Evolutionary conservation across 2,888 invertebrate species (phyloP).

Genomic region (Drosophila koepferae): DNA sequence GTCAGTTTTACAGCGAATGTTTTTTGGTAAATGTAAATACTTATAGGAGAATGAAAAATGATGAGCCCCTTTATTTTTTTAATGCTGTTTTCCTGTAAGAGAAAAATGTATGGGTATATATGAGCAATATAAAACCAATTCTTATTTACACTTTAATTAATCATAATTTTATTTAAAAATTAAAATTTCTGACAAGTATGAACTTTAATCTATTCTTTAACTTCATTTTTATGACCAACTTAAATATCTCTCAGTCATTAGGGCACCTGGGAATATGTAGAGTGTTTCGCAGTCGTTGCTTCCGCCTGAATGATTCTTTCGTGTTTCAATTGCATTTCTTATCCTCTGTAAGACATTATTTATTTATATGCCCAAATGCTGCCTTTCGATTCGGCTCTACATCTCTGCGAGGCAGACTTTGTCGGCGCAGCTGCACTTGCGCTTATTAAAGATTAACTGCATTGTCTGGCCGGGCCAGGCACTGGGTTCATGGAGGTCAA

Average conservation of each 20-base stretch:
- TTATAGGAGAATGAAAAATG: conserved; percentile 3
- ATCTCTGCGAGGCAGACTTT: conserved; percentile 28
- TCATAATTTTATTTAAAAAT: background rate
- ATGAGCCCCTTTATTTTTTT: background rate
- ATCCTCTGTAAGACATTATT: conserved; percentile 49
- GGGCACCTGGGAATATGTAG: background rate
- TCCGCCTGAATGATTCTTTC: background rate
- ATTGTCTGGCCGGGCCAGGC: conserved; percentile 57
- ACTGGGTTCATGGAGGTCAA: conserved; percentile 29
- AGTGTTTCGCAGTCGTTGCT: conserved; percentile 1
- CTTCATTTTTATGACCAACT: background rate
- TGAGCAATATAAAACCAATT: too few relatives aligned
- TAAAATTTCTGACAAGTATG: too few relatives aligned
- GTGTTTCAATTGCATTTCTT: conserved; percentile 56
- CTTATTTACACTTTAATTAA: background rate
- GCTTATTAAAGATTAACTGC: conserved; percentile 73
- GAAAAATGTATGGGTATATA: background rate
- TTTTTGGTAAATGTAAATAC: conserved; percentile 8
- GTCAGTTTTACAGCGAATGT: background rate
- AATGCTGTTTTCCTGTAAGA: too few relatives aligned
- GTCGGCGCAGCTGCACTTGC: conserved; percentile 51
- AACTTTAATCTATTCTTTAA: background rate
- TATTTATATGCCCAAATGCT: conserved; percentile 70
- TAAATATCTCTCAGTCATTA: background rate
- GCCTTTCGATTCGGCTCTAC: conserved; percentile 57